These are phyloP conservation scores for Melanerpes formicivorus DNA, from an alignment of 2,113 vertebrate species.

Conservation along the genomic window DNA sequence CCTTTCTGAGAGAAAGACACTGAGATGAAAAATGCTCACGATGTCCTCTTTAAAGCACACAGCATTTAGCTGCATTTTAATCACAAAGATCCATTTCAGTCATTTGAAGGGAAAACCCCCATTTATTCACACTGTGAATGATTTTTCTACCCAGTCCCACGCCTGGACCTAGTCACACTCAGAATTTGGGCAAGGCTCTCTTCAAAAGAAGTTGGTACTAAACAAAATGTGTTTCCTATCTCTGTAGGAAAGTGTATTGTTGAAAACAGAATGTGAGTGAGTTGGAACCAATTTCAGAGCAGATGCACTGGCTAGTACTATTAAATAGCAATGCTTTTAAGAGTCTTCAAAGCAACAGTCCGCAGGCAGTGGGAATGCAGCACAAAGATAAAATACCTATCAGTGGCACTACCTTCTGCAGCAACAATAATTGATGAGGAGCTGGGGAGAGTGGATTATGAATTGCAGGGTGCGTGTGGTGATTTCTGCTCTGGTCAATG, in stretches of 20 bases:
- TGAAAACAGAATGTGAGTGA: background rate
- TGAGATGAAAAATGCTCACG: background rate
- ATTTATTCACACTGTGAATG: background rate
- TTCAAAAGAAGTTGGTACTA: background rate
- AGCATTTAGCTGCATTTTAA: background rate
- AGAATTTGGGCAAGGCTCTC: background rate
- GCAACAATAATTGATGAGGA: constrained; percentile 67
- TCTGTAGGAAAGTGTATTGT: background rate
- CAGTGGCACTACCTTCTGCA: constrained; percentile 29
- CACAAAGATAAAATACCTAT: constrained; percentile 66
- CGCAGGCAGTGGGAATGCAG: constrained; percentile 61
- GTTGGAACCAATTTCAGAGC: constrained; percentile 51
- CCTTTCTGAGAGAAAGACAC: background rate
- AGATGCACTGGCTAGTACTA: constrained; percentile 28
- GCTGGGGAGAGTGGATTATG: constrained; percentile 49
- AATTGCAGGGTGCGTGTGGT: constrained; percentile 27
- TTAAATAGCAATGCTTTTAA: constrained; percentile 41
- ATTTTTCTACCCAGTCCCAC: fast-evolving
- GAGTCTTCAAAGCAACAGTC: constrained; percentile 66
- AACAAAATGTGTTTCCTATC: constrained; percentile 24
- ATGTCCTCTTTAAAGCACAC: background rate
- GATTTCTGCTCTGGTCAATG: constrained; percentile 35
- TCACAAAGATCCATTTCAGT: background rate
- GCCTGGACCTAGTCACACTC: background rate
- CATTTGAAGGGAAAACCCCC: background rate